A percentile compares a stretch with the other conserved stretches of the same genome.
Conservation (phyloP, 2,888 invertebrate genomes). For the Acanthoscelides obtectus region DNA sequence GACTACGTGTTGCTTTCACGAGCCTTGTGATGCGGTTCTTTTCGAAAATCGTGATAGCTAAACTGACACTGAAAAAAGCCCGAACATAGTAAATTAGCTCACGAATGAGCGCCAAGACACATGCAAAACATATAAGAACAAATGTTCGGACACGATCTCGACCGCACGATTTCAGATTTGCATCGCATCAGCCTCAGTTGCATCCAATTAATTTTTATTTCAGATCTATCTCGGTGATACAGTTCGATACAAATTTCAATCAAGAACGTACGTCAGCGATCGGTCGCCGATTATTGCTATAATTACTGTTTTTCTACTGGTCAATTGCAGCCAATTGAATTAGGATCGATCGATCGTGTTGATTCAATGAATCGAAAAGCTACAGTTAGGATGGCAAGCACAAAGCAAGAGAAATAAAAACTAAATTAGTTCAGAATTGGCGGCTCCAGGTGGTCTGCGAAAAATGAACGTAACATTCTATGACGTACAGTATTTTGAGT, state of each 20-base stretch:
- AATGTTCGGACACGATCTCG: not conserved
- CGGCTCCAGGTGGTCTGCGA: no score
- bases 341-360: not conserved
- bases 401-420: no score
- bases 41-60: no score
- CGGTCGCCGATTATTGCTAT: not conserved
- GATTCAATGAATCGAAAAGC: not conserved
- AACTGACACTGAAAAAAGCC: not conserved
- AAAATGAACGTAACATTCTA: no score
- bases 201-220: not conserved
- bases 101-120: not conserved
- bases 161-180: not conserved
- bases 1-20: no score
- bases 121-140: not conserved
- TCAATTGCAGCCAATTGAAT: not conserved
- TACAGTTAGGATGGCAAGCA: no score
- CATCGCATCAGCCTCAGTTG: not conserved
- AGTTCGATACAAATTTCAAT: not conserved
- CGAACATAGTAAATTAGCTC: not conserved
- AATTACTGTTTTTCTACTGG: not conserved
- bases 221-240: not conserved
- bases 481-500: no score
- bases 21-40: no score
- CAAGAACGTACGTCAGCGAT: not conserved
- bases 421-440: no score